Percentiles rank a stretch among this genome's conserved stretches.
phyloP scores from a whole-genome alignment of 2,797 vertebrate genomes.

The Eulemur rubriventer region DNA sequence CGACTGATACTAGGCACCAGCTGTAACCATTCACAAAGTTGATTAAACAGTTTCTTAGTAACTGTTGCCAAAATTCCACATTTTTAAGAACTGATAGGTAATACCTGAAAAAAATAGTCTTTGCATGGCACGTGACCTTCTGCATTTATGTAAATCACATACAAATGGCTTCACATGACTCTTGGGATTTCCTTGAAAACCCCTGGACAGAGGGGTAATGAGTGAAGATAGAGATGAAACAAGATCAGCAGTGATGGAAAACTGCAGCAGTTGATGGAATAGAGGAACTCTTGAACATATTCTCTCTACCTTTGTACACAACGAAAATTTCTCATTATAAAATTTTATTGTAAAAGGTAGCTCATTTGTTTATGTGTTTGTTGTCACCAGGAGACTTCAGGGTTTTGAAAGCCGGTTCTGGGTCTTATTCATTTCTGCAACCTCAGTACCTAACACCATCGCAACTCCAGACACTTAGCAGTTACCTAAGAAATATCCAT shows the following conservation, averaged over 20 bases:
- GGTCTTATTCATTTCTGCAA: background rate
- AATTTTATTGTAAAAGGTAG: background rate
- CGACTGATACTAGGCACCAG: background rate
- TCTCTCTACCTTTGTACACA: background rate
- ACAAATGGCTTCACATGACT: background rate
- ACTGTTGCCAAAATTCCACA: background rate
- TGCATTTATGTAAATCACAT: background rate
- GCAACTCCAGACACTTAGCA: background rate
- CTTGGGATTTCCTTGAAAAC: background rate
- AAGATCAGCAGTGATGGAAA: accelerated
- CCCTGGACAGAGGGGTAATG: accelerated
- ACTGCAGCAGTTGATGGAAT: background rate
- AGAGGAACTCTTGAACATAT: background rate
- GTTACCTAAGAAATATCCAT: background rate
- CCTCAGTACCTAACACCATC: background rate
- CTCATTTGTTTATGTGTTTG: background rate
- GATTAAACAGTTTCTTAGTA: background rate
- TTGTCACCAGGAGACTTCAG: background rate
- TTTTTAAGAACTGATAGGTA: background rate
- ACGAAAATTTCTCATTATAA: background rate
- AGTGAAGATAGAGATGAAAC: background rate
- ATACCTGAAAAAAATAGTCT: background rate
- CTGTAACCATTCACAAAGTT: background rate
- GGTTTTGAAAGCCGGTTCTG: background rate
- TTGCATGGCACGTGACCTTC: too few relatives aligned